phyloP scores from a whole-genome alignment of 1,140 invertebrate species.

The Melitaea cinxia region DNA sequence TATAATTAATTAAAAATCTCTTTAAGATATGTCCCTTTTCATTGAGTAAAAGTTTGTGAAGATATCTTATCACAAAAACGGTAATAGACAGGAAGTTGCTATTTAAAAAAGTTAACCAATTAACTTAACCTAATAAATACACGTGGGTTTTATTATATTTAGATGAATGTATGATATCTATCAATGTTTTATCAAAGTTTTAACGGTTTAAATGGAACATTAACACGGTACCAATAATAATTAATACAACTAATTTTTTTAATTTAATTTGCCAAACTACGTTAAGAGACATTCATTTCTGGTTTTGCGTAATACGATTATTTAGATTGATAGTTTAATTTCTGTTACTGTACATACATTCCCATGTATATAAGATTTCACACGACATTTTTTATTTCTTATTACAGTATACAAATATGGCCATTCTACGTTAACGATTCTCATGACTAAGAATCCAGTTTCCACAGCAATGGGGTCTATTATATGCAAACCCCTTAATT shows the following conservation, averaged over 20 bases:
- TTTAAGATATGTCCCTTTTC: too few relatives aligned
- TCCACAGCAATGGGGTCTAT: slow-evolving; percentile 37
- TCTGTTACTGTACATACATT: slow-evolving; percentile 3
- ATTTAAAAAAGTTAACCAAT: too few relatives aligned
- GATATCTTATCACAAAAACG: too few relatives aligned
- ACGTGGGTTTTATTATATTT: too few relatives aligned
- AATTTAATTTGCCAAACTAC: not conserved
- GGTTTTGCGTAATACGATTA: not conserved
- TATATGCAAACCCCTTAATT: slow-evolving; percentile 54
- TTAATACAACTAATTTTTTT: not conserved
- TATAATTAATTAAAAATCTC: too few relatives aligned
- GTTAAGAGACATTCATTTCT: not conserved
- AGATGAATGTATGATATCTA: too few relatives aligned
- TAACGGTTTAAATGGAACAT: too few relatives aligned
- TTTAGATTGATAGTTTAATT: slow-evolving; percentile 2
- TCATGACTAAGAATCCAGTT: slow-evolving; percentile 50
- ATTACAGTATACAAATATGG: slow-evolving; percentile 27
- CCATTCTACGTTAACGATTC: slow-evolving; percentile 41
- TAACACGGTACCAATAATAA: not conserved
- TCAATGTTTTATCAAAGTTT: too few relatives aligned
- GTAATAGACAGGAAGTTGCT: too few relatives aligned
- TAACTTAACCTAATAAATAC: too few relatives aligned
- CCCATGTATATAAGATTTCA: slow-evolving; percentile 32
- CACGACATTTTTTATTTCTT: slow-evolving; percentile 24
- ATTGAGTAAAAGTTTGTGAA: too few relatives aligned